Evolutionary conservation across 2,888 invertebrate species (phyloP).

Genomic region (Cactoblastis cactorum): DNA sequence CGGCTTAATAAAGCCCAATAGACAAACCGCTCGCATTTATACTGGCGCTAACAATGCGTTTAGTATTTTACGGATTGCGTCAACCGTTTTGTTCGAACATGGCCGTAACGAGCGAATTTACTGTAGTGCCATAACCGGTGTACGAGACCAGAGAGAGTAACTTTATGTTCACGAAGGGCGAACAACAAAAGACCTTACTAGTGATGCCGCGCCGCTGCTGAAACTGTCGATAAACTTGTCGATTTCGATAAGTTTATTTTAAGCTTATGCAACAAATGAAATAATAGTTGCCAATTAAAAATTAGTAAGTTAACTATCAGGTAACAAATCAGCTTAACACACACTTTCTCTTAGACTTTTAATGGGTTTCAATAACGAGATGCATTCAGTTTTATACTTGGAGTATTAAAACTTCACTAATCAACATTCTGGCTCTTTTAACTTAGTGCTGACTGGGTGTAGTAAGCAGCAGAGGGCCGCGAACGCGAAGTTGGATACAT

Average conservation of each 20-base stretch:
- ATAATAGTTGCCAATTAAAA: too few relatives aligned
- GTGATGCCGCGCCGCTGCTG: neutral
- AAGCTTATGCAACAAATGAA: too few relatives aligned
- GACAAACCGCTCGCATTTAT: slow-evolving; percentile 17
- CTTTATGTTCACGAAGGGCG: slow-evolving; percentile 18
- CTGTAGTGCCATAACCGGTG: slow-evolving; percentile 20
- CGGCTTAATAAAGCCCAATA: slow-evolving; percentile 34
- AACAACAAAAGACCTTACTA: slow-evolving; percentile 23
- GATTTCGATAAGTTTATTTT: too few relatives aligned
- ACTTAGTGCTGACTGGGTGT: slow-evolving; percentile 10
- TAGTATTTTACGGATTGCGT: slow-evolving; percentile 24
- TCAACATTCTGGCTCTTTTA: too few relatives aligned
- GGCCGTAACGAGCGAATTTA: slow-evolving; percentile 26
- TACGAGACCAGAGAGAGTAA: slow-evolving; percentile 4
- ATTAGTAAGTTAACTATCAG: too few relatives aligned
- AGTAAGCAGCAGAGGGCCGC: slow-evolving; percentile 21
- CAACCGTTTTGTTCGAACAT: slow-evolving; percentile 32
- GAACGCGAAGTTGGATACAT: slow-evolving; percentile 43
- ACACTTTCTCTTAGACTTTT: too few relatives aligned
- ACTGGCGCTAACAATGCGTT: slow-evolving; percentile 15
- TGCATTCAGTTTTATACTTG: too few relatives aligned
- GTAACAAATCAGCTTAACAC: too few relatives aligned
- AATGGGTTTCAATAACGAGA: too few relatives aligned
- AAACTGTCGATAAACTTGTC: neutral
- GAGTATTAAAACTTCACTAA: too few relatives aligned